phyloP scores from a whole-genome alignment of 1,140 invertebrate species.

The Drosophila bocki region DNA sequence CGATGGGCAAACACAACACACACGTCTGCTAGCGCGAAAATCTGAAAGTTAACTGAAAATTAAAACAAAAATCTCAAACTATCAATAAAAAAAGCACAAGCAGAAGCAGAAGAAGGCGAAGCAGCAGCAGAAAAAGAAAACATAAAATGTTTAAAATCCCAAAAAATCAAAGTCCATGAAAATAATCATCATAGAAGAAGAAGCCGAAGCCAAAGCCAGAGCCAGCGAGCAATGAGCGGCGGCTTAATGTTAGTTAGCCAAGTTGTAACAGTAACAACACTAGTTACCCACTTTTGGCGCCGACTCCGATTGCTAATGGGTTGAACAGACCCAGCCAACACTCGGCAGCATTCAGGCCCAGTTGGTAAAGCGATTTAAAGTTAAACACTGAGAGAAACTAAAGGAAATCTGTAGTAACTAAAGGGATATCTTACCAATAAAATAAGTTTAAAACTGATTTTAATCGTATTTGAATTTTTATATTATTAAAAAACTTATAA shows the following conservation, averaged over 20 bases:
- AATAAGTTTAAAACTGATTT: background rate
- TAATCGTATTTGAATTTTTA: background rate
- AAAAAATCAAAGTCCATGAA: slow-evolving; percentile 85
- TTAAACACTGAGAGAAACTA: slow-evolving; percentile 17
- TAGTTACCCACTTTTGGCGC: slow-evolving; percentile 82
- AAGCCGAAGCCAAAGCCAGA: slow-evolving; percentile 7
- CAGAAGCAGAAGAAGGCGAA: slow-evolving; percentile 29
- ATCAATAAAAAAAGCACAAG: slow-evolving; percentile 64
- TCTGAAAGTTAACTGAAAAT: slow-evolving; percentile 85
- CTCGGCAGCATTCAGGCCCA: slow-evolving; percentile 12
- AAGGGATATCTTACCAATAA: background rate
- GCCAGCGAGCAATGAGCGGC: slow-evolving; percentile 51
- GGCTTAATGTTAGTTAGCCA: slow-evolving; percentile 54
- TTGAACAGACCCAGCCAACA: slow-evolving; percentile 50
- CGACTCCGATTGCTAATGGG: slow-evolving; percentile 57
- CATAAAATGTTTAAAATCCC: slow-evolving; percentile 82
- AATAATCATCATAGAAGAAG: slow-evolving; percentile 72
- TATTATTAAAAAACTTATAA: background rate
- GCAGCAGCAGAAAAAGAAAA: slow-evolving; percentile 62
- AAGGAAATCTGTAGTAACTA: background rate
- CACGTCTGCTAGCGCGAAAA: slow-evolving; percentile 84
- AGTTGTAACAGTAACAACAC: slow-evolving; percentile 55
- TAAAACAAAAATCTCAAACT: slow-evolving; percentile 78
- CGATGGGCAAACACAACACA: slow-evolving; percentile 28
- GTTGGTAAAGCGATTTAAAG: slow-evolving; percentile 54